Base-by-base conservation (phyloP, 2,113 vertebrate genomes). In the Chloebia gouldiae region DNA sequence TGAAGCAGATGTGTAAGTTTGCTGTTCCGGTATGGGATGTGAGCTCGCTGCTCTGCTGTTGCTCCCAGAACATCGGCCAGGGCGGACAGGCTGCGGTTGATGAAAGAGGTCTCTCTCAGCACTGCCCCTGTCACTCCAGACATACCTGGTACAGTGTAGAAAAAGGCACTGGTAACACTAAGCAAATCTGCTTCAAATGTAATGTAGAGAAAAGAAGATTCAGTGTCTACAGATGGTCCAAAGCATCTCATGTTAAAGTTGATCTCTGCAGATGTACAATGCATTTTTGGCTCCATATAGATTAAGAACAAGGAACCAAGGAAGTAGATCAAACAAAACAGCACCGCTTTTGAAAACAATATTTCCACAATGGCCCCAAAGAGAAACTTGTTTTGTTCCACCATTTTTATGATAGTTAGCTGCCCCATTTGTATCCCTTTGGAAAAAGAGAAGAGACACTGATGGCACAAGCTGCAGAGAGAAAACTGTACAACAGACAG, bases 21-120 rank as follows among this genome's bases (percentile, higher is more conserved):
- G 98, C 99, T 99, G 98, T 99, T 99, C n/a, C 98, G 95, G 73
- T 98, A 98, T 0, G 98, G 99, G 11, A 99, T 31, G 1, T 99
- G 99, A 49, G 97, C 88, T 15, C 98, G 89, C 84, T 97, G 98
- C 42, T 98, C 98, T 3, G 98, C 97, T 91, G 99, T 96, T 11
- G 98, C 98, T 57, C 97, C 98, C 37, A 99, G 98, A 9, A 99
- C 98, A 0, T 99, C 99, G 0, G 98, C 98, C 5, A 99, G 97
- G 79, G 98, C 98, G 0, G 98, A 98, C 37, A 99, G 97, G 80
- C 98, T 99, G 91, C 98, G 97, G 93, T 98, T 99, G 64, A 99
- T 99, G 37, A 97, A 98, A 0, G 98, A 98, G 1, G 97, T 97
- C 96, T 99, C 98, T 97, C 98, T 97, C 63, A 98, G 97, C 7